Evolutionary conservation across 2,888 invertebrate genomes (phyloP), one percentile per base, ranked within the genome.

Genomic region (Aethes cnicana): DNA sequence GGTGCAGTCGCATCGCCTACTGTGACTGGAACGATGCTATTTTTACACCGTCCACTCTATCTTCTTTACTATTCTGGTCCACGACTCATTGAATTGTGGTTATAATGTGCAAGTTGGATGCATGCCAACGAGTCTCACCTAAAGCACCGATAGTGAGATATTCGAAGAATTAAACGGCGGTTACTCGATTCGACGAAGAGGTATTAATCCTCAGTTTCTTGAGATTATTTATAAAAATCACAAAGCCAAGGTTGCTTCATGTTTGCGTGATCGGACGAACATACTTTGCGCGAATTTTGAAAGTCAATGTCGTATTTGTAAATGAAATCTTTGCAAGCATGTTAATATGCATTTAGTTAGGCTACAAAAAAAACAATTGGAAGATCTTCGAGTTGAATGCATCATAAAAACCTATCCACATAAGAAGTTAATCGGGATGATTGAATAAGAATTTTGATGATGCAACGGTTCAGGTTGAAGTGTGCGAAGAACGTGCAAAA

Each of bases 51-150:
- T 79, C 84, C 78, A 84, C 84, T 84, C 83, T 86, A 86, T 87
- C 85, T 89, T 88, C 87, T 88, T 89, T 85, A 88, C 89, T 89
- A 88, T 88, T 89, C 88, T 86, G 81, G 89, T 85, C 84, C 79
- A 84, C 84, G 84, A 83, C 88, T 88, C 88, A 88, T 89, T 89
- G 88, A 88, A 89, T 88, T 87, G 89, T 88, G 85, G 87, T 87
- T 88, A 89, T 88, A 88, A 89, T 88, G 87, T 87, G 87, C 85
- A 85, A 80, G 80, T 87, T 88, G 88, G 89, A 86, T 74, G 77
- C 73, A 73, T 81, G 89, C 89, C 89, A 89, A 78, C 74, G 62
- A 72, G 72, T 71, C 77, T 75, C 79, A 80, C 82, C 77, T 81
- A 82, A 80, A 80, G 72, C 80, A 77, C 81, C 73, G 80, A 81